Conservation (phyloP, 2,888 invertebrate genomes). For the Carpatolechia fugitivella region DNA sequence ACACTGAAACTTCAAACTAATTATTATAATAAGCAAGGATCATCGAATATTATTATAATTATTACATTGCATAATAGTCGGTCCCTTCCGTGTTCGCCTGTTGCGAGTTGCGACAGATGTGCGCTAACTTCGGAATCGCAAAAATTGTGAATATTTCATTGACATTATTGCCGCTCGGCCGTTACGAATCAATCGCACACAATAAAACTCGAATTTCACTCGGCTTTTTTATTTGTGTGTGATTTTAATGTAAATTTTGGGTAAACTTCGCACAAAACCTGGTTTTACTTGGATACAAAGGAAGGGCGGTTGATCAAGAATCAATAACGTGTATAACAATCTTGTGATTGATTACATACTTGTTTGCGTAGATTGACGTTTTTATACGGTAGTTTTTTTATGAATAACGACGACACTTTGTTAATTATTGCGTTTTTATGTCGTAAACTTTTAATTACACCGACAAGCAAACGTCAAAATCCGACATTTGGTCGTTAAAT, state of each 20-base stretch:
- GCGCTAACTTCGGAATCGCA: slow-evolving; percentile 64
- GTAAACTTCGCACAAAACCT: slow-evolving; percentile 66
- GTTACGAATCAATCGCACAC: slow-evolving; percentile 77
- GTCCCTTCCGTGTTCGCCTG: slow-evolving; percentile 23
- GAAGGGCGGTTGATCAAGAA: slow-evolving; percentile 68
- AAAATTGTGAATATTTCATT: slow-evolving; percentile 77
- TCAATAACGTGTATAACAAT: slow-evolving; percentile 65
- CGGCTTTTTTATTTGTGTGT: slow-evolving; percentile 67
- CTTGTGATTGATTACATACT: slow-evolving; percentile 78
- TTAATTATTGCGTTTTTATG: slow-evolving; percentile 48
- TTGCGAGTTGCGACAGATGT: slow-evolving; percentile 61
- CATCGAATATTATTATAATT: slow-evolving; percentile 6
- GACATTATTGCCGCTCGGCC: slow-evolving; percentile 74
- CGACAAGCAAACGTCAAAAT: slow-evolving; percentile 1
- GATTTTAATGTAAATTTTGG: slow-evolving; percentile 74
- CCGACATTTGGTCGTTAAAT: slow-evolving; percentile 9
- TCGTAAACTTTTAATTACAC: slow-evolving; percentile 32
- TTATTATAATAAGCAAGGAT: not conserved
- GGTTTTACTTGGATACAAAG: slow-evolving; percentile 54
- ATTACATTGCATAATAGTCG: slow-evolving; percentile 18
- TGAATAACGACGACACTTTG: slow-evolving; percentile 30
- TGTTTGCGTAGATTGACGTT: slow-evolving; percentile 67
- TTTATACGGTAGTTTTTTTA: slow-evolving; percentile 31
- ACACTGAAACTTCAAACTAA: no score
- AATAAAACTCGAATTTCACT: slow-evolving; percentile 69